Base-by-base conservation (phyloP, 2,113 vertebrate genomes). In the Neoarius graeffei region DNA sequence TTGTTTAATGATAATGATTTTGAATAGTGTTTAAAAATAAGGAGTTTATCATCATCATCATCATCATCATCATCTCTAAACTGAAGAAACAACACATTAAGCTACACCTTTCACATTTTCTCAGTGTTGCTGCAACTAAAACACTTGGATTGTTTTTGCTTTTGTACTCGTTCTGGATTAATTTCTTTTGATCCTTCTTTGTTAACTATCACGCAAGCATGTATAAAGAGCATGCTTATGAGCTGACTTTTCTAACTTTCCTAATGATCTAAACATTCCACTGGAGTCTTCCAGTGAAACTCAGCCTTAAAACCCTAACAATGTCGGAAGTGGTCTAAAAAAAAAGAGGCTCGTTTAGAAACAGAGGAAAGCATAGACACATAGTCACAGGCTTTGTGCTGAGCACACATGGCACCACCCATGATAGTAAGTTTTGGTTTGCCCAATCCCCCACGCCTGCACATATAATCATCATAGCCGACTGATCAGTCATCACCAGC, bases 381-480 rank as follows among this genome's bases (percentile, higher is more conserved):
- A 81, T 42, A 60, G 80, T 90, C 87, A 89, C 85, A 81, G 86
- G 89, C 80, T 86, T 73, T 76, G 62, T 77, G 17, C 48, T 86
- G 69, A 69, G 60, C 30, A 25, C 42, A 67, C 82, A 85, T 50
- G 56, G 77, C 83, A 90, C 85, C 87, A 82, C 87, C 77, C 90
- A 79, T 87, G 85, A 59, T 84, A 56, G 69, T 73, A 81, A 86
- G 88, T 81, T 59, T 67, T 30, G 88, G 66, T 86, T 89, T 89
- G 84, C 84, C 88, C 88, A 77, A 74, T 85, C 77, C 84, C 86
- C 76, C 71, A 76, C 83, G 82, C 81, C 87, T 85, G 84, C 77
- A 87, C 25, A 84, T 88, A 85, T 89, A 90, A 89, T 87, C 88
- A 86, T 89, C 85, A 81, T 84, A 60, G 74, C 81, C 81, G 71